Base-by-base conservation (phyloP, 2,888 invertebrate species). In the Agrochola lota region DNA sequence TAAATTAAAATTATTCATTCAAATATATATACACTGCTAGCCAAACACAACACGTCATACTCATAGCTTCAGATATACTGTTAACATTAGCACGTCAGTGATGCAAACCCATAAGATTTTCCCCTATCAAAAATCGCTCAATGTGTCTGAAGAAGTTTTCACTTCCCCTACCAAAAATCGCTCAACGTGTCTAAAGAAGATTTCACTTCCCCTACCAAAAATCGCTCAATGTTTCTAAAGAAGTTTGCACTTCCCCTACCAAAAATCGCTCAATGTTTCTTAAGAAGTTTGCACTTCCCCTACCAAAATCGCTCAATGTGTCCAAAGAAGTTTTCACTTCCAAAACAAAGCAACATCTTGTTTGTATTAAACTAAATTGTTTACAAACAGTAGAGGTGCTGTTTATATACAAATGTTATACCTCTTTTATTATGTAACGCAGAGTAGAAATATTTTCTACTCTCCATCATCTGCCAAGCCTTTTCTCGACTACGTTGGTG, bases 371-470 rank as follows among this genome's bases (percentile, higher is more conserved):
- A 40, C 20, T 17, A 71, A 46, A 7, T 23, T 72, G 72, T 71
- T 72, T 72, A 71, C 71, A 71, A 72, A 72, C 26, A 72, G 3
- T 26, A 23, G 1, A 70, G 11, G 4, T 17, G 20, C 15, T 55
- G 71, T 72, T 70, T 26, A 40, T 26, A 72, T 20, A 69, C 49
- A 71, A 69, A 69, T 49, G 15, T 20, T 70, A 12, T 40, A 12
- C 35, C 26, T 70, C 17, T 20, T 46, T 43, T 17, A 23, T 43
- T 71, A 7, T 46, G 46, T 30, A 46, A 17, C 5, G 9, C 20
- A 9, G 3, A 66, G 26, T 26, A 20, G 3, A 66, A 66, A 20
- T 66, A 46, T 26, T 46, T 20, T 20, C 20, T 66, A 46, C 26
- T 20, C 0, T 20, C 3, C 7, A 40, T 43, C 26, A 30, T 15